These are phyloP conservation scores for Myoxocephalus aenaeus DNA, from an alignment of 2,797 vertebrate genomes.

Conservation along the genomic window DNA sequence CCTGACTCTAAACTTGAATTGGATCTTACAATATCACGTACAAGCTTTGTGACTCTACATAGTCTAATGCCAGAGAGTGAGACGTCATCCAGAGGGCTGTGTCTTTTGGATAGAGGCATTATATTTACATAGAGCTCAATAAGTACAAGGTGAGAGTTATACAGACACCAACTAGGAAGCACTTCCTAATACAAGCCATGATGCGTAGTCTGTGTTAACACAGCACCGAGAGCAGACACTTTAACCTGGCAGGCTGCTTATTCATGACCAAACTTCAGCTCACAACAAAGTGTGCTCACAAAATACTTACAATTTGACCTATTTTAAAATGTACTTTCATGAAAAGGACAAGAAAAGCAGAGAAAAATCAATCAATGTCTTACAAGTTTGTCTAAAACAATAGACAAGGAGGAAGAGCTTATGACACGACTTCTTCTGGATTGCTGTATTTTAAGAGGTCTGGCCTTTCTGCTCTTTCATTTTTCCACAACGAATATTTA, in stretches of 20 bases:
- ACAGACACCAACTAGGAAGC: background rate
- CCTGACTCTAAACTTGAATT: no score
- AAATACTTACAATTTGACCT: background rate
- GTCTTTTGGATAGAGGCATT: no score
- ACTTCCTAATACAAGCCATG: background rate
- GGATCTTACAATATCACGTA: no score
- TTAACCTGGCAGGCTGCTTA: background rate
- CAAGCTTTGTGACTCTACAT: no score
- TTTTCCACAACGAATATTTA: conserved; percentile 55
- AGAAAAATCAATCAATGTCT: background rate
- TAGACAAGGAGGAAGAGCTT: background rate
- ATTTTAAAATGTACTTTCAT: background rate
- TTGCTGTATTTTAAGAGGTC: conserved; percentile 22
- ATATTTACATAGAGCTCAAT: no score
- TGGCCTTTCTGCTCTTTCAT: conserved; percentile 54
- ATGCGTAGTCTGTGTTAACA: background rate
- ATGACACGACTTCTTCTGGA: conserved; percentile 6
- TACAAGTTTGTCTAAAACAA: background rate
- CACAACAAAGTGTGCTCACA: background rate
- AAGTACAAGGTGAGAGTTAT: no score
- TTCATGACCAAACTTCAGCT: background rate
- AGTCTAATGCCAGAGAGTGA: no score
- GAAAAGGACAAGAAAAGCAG: background rate
- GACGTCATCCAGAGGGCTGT: background rate
- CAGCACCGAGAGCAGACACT: background rate